Evolutionary conservation across 2,888 invertebrate genomes (phyloP).

Genomic region (Leuctra nigra): DNA sequence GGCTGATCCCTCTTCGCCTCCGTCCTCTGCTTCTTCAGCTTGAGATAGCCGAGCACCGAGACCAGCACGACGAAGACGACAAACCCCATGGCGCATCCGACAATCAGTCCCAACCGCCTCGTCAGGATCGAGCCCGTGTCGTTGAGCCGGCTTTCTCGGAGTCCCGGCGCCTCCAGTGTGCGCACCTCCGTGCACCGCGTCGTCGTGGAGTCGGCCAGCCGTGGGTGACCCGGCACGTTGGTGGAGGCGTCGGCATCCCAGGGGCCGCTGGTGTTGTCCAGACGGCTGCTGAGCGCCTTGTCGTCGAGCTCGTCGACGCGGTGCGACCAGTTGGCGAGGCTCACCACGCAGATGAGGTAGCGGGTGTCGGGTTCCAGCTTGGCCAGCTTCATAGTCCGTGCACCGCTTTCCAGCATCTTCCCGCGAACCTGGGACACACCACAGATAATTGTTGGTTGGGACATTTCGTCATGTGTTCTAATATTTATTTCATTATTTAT

Average conservation of each 20-base stretch:
- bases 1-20: conserved; percentile 63
- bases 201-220: conserved; percentile 61
- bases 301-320: conserved; percentile 9
- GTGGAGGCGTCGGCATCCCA: conserved; percentile 10
- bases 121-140: conserved; percentile 60
- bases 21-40: conserved; percentile 74
- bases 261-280: background rate
- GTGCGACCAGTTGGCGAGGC: conserved; percentile 65
- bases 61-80: conserved; percentile 78
- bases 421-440: conserved; percentile 66
- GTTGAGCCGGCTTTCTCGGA: conserved; percentile 35
- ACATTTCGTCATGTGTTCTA: too few species aligned
- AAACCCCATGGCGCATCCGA: conserved; percentile 81
- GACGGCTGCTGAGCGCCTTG: background rate
- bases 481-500: too few species aligned
- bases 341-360: conserved; percentile 82
- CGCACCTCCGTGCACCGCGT: conserved; percentile 71
- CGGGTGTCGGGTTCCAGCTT: conserved; percentile 71
- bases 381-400: conserved; percentile 65
- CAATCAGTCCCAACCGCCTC: conserved; percentile 73
- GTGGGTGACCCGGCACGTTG: conserved; percentile 29
- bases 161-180: conserved; percentile 61
- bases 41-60: conserved; percentile 76
- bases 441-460: too few species aligned
- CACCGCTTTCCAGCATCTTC: conserved; percentile 63